Percentiles rank a stretch among this genome's conserved stretches.
Conservation (phyloP, 2,113 vertebrate species). For the Onychostoma macrolepis region DNA sequence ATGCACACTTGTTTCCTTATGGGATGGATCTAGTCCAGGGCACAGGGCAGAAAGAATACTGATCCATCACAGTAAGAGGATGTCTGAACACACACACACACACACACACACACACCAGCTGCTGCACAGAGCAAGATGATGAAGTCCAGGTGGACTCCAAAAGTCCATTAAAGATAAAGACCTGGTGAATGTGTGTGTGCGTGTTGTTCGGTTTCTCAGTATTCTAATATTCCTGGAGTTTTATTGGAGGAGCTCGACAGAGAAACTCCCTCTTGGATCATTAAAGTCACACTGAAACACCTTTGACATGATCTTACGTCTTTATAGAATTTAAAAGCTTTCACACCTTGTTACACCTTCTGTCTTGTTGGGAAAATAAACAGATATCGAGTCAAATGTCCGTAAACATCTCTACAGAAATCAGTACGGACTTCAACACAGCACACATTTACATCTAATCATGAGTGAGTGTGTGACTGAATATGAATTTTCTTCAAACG, state of each 20-base stretch:
- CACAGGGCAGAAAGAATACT: slow-evolving; percentile 77
- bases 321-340: slow-evolving; percentile 56
- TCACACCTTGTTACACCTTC: slow-evolving; percentile 56
- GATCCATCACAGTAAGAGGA: slow-evolving; percentile 78
- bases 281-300: slow-evolving; percentile 56
- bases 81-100: slow-evolving; percentile 64
- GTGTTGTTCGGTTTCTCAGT: neutral
- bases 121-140: slow-evolving; percentile 65
- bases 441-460: neutral
- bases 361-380: slow-evolving; percentile 23
- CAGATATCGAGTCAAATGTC: slow-evolving; percentile 4
- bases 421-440: neutral
- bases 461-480: slow-evolving; percentile 36
- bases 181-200: slow-evolving; percentile 35
- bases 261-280: slow-evolving; percentile 53
- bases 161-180: slow-evolving; percentile 53
- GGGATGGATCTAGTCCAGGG: slow-evolving; percentile 79
- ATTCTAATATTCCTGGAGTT: slow-evolving; percentile 20
- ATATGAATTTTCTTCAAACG: slow-evolving; percentile 50
- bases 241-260: slow-evolving; percentile 28
- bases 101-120: slow-evolving; percentile 52
- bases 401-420: neutral
- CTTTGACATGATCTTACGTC: slow-evolving; percentile 55
- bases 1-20: slow-evolving; percentile 75
- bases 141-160: slow-evolving; percentile 73